phyloP scores from a whole-genome alignment of 2,797 vertebrate genomes.

The Lithobates sylvaticus region DNA sequence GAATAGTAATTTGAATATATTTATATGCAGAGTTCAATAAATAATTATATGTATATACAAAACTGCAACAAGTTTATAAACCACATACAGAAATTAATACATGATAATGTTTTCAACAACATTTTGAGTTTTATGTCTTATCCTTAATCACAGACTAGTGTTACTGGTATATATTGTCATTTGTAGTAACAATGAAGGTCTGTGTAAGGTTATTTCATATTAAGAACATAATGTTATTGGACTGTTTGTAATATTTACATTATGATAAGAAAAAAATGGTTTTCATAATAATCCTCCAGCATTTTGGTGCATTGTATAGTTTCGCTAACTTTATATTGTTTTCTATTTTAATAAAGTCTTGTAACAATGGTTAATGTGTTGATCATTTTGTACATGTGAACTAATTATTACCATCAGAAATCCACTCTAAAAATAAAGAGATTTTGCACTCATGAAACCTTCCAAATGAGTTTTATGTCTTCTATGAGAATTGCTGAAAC shows the following conservation, averaged over 20 bases:
- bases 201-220: neutral
- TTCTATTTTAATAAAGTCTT: slow-evolving; percentile 47
- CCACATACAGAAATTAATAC: neutral
- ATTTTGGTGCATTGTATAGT: slow-evolving; percentile 48
- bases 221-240: neutral
- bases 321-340: slow-evolving; percentile 47
- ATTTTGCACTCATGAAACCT: neutral
- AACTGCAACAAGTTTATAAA: neutral
- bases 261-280: neutral
- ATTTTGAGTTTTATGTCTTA: neutral
- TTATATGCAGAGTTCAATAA: no score
- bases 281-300: neutral
- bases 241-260: slow-evolving; percentile 23
- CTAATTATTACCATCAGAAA: no score
- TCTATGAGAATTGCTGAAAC: neutral
- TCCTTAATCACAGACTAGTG: neutral
- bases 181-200: slow-evolving; percentile 2
- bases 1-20: neutral
- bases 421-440: no score
- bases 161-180: neutral
- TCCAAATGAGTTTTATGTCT: neutral
- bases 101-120: neutral
- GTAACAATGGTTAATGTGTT: neutral
- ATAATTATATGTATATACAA: no score
- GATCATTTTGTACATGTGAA: neutral